Conservation (phyloP, 64 coral and sea anemone genomes). For the Montipora efflorescens region DNA sequence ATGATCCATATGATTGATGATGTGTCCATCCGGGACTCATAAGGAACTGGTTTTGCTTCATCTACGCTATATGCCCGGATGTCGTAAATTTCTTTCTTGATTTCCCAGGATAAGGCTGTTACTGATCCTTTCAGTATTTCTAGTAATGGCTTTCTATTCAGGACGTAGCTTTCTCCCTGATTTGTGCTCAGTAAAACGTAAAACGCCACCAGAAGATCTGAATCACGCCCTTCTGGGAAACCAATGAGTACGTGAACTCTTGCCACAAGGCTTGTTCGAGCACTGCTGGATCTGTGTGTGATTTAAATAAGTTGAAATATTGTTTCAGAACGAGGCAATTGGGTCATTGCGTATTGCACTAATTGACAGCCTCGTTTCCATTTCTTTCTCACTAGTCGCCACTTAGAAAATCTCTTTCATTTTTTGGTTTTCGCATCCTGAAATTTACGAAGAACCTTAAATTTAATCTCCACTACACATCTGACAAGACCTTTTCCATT, state of each 20-base stretch:
- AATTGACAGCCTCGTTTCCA: too few relatives aligned
- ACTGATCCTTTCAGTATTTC: neutral
- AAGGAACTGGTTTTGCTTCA: neutral
- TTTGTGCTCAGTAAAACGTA: neutral
- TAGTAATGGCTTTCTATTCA: neutral
- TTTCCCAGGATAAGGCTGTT: neutral
- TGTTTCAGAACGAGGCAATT: neutral
- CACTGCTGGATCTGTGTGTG: neutral
- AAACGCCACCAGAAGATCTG: slow-evolving; percentile 20
- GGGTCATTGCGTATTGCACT: too few relatives aligned
- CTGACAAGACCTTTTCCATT: too few relatives aligned
- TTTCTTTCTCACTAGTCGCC: too few relatives aligned
- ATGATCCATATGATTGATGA: neutral
- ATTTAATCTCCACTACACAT: too few relatives aligned
- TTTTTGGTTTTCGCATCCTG: too few relatives aligned
- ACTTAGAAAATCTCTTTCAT: too few relatives aligned
- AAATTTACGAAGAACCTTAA: too few relatives aligned
- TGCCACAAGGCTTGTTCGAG: neutral
- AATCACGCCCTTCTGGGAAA: neutral
- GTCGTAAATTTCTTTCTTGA: neutral
- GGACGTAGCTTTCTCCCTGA: neutral
- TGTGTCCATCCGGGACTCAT: neutral
- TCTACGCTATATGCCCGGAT: slow-evolving; percentile 1
- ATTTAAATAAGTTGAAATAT: neutral
- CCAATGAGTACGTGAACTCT: neutral